Evolutionary conservation across 2,888 invertebrate genomes (phyloP).

Genomic region (Rhagophthalmus giganteus): DNA sequence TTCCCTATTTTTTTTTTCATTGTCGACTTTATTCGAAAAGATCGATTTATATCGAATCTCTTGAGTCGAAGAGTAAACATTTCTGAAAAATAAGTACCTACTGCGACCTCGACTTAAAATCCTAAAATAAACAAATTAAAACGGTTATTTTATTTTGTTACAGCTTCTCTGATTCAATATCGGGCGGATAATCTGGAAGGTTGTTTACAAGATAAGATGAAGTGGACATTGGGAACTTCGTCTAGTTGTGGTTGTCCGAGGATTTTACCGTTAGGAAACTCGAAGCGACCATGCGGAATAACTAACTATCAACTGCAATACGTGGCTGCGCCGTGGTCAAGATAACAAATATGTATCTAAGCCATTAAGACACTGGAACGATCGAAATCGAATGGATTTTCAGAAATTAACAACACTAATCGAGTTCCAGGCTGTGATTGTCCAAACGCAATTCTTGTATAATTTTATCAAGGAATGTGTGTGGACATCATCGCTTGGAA

Average conservation of each 20-base stretch:
- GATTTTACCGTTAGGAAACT: slow-evolving; percentile 4
- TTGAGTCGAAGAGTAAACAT: no score
- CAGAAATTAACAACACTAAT: background rate
- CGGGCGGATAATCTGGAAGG: background rate
- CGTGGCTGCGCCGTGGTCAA: background rate
- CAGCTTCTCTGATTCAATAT: no score
- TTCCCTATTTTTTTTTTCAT: background rate
- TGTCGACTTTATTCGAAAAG: no score
- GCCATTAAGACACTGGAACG: no score
- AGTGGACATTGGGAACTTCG: slow-evolving; percentile 1
- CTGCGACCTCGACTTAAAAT: no score
- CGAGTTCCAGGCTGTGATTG: slow-evolving; percentile 64
- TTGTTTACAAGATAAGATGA: background rate
- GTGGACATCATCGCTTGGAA: slow-evolving; percentile 65
- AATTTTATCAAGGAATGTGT: slow-evolving; percentile 63
- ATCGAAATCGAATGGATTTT: slow-evolving; percentile 1
- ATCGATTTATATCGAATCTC: no score
- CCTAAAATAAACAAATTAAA: no score
- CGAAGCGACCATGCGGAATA: slow-evolving; percentile 4
- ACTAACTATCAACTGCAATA: slow-evolving; percentile 3
- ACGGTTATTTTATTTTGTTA: no score
- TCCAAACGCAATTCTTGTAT: slow-evolving; percentile 71
- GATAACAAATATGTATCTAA: slow-evolving; percentile 3
- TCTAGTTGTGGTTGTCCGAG: no score
- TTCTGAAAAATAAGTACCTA: no score